Evolutionary conservation across 1,140 invertebrate genomes (phyloP).

Genomic region (Plutomurus gul): DNA sequence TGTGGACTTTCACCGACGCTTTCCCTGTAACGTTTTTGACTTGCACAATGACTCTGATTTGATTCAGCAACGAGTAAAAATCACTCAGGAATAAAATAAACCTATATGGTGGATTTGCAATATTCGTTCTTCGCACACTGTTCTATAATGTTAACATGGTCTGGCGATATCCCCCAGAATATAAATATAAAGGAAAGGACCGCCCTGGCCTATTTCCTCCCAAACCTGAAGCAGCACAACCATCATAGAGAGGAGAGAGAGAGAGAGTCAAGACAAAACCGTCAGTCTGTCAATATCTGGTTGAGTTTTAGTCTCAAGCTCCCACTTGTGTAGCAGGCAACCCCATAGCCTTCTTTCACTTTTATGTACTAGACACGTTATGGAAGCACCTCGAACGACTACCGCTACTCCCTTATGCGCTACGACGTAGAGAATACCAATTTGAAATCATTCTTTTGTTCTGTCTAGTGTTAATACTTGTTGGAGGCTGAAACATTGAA

Average conservation of each 20-base stretch:
- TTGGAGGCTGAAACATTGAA: background rate
- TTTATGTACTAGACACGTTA: background rate
- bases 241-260: background rate
- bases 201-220: too few relatives aligned
- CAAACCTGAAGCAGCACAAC: too few relatives aligned
- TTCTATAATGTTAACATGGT: too few relatives aligned
- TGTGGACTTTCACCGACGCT: background rate
- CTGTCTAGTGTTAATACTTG: background rate
- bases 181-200: too few relatives aligned
- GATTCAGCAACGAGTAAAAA: background rate
- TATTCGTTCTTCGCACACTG: too few relatives aligned
- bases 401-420: too few relatives aligned
- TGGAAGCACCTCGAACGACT: background rate
- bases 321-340: background rate
- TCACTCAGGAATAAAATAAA: background rate
- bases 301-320: slow-evolving; percentile 4
- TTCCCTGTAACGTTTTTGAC: background rate
- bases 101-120: background rate
- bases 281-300: slow-evolving; percentile 10
- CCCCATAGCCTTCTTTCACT: background rate
- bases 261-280: background rate
- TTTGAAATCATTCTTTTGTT: background rate
- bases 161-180: too few relatives aligned
- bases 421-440: background rate
- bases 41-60: slow-evolving; percentile 17